Evolutionary conservation across 2,888 invertebrate genomes (phyloP).

Genomic region (Beris chalybata): DNA sequence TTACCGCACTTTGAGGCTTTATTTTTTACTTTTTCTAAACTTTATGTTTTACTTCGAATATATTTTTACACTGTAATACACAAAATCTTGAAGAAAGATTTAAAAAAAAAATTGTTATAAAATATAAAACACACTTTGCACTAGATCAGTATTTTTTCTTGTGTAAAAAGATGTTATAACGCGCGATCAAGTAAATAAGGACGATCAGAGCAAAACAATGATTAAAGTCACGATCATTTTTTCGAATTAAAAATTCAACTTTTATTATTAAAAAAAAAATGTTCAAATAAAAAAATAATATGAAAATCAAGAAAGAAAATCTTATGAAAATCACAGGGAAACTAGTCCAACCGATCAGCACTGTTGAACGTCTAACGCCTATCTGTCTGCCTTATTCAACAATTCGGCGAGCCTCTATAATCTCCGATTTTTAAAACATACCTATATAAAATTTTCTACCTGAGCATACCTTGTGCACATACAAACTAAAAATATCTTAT

Average conservation of each 20-base stretch:
- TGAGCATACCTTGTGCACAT: constrained; percentile 30
- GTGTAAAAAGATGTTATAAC: too few species aligned
- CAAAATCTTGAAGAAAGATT: too few species aligned
- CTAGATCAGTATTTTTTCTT: too few species aligned
- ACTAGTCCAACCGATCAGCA: constrained; percentile 56
- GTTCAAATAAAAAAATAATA: neutral
- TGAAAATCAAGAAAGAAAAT: too few species aligned
- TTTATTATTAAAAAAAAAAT: neutral
- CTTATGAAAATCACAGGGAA: neutral
- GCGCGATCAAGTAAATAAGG: too few species aligned
- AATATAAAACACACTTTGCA: too few species aligned
- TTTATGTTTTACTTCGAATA: too few species aligned
- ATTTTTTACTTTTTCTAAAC: too few species aligned
- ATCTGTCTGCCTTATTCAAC: constrained; percentile 57
- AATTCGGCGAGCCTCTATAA: constrained; percentile 26
- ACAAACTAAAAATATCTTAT: constrained; percentile 28
- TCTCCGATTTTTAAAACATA: constrained; percentile 25
- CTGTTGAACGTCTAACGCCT: constrained; percentile 58
- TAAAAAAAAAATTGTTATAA: too few species aligned
- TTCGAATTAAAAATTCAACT: neutral
- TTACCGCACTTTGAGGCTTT: too few species aligned
- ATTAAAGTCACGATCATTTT: neutral
- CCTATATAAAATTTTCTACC: constrained; percentile 26
- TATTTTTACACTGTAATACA: too few species aligned
- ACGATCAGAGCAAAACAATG: neutral